Evolutionary conservation across 2,113 vertebrate genomes (phyloP), one percentile per base, ranked within the genome.

Genomic region (Zapornia atra): DNA sequence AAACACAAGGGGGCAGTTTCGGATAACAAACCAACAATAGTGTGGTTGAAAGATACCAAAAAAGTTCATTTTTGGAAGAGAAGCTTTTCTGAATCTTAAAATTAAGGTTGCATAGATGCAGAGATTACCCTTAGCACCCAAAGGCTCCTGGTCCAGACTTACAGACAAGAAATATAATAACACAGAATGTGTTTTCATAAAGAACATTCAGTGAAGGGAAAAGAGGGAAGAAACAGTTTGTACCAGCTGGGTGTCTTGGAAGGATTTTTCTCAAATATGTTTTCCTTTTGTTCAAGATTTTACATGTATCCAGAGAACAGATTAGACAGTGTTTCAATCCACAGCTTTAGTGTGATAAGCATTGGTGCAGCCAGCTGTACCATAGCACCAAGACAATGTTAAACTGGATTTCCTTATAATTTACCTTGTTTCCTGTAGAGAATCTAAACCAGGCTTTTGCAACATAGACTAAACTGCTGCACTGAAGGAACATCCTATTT

Each of bases 1-100:
- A 90, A 96, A 34, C 95, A 94, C 93, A 96, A 97, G 95, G 77
- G 93, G 96, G 95, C 94, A 97, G 92, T 94, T 97, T 79, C 86
- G 93, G 92, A 94, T 91, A 94, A 94, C 64, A 91, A 95, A 97
- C 36, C 16, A 72, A 28, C 4, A 59, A n/a, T 7, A 28, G 6
- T 12, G 6, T 5, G 40, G 44, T 8, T 18, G 19, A 44, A 44
- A 61, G 24, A 51, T 22, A 56, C 2, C 7, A 42, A 85, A 75
- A 86, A 46, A 63, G 18, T 51, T 75, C 10, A 1, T 2, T 82
- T 79, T 78, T 60, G 38, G 57, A 82, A 65, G 90, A 84, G 15
- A 3, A 76, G 48, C 51, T 75, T 88, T 94, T 82, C 76, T 89
- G 34, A 95, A 65, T 82, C 72, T 94, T 91, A 9, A n/a, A 53